Percentiles rank a stretch among this genome's conserved stretches.
These are phyloP conservation scores for Tetragnatha montana DNA, from an alignment of 2,888 invertebrate species.

Conservation along the genomic window DNA sequence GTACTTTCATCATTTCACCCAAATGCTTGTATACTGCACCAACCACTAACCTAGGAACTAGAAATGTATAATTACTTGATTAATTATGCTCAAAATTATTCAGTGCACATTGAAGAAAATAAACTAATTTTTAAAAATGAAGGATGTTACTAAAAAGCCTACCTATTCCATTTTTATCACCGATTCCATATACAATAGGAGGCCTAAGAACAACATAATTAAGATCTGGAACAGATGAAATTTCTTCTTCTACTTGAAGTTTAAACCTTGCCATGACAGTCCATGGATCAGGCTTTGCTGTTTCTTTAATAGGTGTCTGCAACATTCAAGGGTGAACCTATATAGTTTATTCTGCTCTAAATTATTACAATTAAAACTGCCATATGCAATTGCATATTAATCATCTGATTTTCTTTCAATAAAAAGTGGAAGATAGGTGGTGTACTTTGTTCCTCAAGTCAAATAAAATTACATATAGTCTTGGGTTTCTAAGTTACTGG, in stretches of 20 bases:
- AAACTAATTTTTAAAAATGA: background rate
- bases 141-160: constrained; percentile 75
- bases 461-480: no score
- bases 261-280: constrained; percentile 89
- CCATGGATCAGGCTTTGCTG: constrained; percentile 87
- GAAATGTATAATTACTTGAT: constrained; percentile 71
- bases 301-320: constrained; percentile 84
- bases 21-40: constrained; percentile 92
- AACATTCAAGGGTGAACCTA: constrained; percentile 14
- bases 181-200: constrained; percentile 89
- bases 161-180: constrained; percentile 90
- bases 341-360: no score
- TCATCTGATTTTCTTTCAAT: no score
- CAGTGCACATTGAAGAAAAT: background rate
- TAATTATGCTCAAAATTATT: constrained; percentile 1
- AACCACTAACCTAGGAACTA: constrained; percentile 89
- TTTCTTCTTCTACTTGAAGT: constrained; percentile 86
- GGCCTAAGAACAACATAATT: constrained; percentile 88
- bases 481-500: no score
- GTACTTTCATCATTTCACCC: constrained; percentile 88
- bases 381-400: no score
- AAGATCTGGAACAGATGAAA: constrained; percentile 83
- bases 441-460: no score
- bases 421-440: no score
- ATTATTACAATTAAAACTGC: no score